Conservation (phyloP, 1,140 invertebrate genomes). For the Globodera rostochiensis region DNA sequence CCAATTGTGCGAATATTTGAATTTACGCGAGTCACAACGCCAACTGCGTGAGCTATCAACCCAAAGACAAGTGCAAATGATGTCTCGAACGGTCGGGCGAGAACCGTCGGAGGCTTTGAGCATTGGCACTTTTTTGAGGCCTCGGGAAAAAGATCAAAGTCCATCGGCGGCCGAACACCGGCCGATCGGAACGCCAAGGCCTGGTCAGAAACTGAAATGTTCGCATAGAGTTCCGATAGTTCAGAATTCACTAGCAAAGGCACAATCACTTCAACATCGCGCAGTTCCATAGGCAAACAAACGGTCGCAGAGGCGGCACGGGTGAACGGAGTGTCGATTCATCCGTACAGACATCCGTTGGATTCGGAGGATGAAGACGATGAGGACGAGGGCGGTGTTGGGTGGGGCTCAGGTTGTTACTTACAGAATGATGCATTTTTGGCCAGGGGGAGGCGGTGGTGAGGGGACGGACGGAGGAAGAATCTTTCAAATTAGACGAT, state of each 20-base stretch:
- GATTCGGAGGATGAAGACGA: conserved; percentile 42
- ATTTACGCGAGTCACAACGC: conserved; percentile 50
- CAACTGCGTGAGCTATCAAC: conserved; percentile 55
- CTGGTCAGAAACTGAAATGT: neutral
- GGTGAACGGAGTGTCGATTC: conserved; percentile 46
- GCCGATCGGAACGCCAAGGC: conserved; percentile 4
- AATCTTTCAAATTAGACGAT: too few species aligned
- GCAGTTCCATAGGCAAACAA: conserved; percentile 53
- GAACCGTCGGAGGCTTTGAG: conserved; percentile 31
- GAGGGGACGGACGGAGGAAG: neutral
- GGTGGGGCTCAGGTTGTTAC: too few species aligned
- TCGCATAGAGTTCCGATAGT: neutral
- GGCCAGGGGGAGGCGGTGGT: neutral
- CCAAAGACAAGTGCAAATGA: conserved; percentile 55
- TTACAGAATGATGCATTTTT: neutral
- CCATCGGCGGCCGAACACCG: conserved; percentile 4
- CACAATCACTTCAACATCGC: neutral
- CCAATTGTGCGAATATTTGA: conserved; percentile 51
- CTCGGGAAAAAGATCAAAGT: conserved; percentile 12
- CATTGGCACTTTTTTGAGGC: conserved; percentile 37
- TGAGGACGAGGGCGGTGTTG: neutral
- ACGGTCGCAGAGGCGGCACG: conserved; percentile 50
- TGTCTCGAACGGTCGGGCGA: conserved; percentile 24
- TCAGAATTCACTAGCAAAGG: conserved; percentile 14
- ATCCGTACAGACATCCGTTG: conserved; percentile 52